Conservation (phyloP, 2,797 vertebrate genomes). For the Myotis planiceps region DNA sequence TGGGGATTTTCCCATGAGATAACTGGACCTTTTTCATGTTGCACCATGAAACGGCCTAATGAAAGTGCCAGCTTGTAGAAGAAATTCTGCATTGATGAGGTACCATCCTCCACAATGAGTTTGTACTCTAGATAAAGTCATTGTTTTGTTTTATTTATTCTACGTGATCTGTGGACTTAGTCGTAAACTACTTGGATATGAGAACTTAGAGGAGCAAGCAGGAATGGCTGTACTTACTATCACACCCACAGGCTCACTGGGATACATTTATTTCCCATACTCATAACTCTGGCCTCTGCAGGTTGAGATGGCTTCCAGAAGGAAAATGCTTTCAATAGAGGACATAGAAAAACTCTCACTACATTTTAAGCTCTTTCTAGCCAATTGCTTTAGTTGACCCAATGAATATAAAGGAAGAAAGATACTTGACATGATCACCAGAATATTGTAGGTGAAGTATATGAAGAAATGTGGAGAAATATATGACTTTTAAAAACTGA, state of each 20-base stretch:
- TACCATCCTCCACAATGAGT: not conserved
- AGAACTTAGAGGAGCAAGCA: not conserved
- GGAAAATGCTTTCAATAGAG: not conserved
- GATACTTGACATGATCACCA: not conserved
- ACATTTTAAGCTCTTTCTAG: not conserved
- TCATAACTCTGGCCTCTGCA: not conserved
- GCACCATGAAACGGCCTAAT: not conserved
- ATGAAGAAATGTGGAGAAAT: not conserved
- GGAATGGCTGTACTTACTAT: not conserved
- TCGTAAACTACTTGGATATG: not conserved
- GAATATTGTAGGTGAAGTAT: too few species aligned
- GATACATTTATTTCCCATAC: not conserved
- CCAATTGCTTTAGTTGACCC: not conserved
- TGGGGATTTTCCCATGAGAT: not conserved
- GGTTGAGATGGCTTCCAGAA: not conserved
- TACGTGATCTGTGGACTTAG: not conserved
- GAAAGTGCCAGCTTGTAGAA: not conserved
- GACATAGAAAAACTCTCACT: not conserved
- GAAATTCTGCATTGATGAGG: not conserved
- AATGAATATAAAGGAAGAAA: not conserved
- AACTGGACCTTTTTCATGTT: not conserved
- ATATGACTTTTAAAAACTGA: not conserved
- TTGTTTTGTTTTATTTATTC: not conserved
- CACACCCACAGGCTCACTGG: not conserved
- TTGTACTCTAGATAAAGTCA: not conserved